phyloP scores from a whole-genome alignment of 2,888 invertebrate genomes.

The Phragmatobia fuliginosa region DNA sequence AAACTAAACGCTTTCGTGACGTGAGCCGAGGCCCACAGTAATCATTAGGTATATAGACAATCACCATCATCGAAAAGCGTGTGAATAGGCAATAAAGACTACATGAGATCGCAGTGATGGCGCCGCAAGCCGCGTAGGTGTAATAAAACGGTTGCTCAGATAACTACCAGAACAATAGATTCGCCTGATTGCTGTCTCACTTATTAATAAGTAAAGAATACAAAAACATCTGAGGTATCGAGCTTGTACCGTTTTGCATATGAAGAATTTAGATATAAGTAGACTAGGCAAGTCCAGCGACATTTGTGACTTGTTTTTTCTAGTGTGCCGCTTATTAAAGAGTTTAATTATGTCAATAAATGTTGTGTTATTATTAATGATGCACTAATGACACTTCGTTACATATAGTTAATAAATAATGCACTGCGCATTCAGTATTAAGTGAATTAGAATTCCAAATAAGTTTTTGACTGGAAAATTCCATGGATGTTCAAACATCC shows the following conservation, averaged over 20 bases:
- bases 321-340: neutral
- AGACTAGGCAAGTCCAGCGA: neutral
- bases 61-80: constrained; percentile 15
- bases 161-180: constrained; percentile 14
- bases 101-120: constrained; percentile 6
- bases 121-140: constrained; percentile 8
- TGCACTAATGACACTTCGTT: no score
- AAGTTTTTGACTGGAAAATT: no score
- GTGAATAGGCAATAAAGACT: constrained; percentile 15
- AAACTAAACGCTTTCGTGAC: constrained; percentile 1
- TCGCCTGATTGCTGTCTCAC: constrained; percentile 13
- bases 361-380: no score
- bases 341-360: neutral
- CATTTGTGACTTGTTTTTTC: neutral
- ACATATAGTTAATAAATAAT: no score
- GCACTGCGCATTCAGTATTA: no score
- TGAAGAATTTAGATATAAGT: neutral
- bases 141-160: constrained; percentile 12
- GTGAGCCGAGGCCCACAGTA: constrained; percentile 3
- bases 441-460: no score
- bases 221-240: neutral
- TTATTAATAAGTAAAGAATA: constrained; percentile 16
- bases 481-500: no score
- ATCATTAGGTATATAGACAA: constrained; percentile 6
- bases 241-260: neutral